A percentile compares a stretch with the other conserved stretches of the same genome.
These are phyloP conservation scores for Ferdinandea cuprea DNA, from an alignment of 2,888 invertebrate species.

Conservation along the genomic window DNA sequence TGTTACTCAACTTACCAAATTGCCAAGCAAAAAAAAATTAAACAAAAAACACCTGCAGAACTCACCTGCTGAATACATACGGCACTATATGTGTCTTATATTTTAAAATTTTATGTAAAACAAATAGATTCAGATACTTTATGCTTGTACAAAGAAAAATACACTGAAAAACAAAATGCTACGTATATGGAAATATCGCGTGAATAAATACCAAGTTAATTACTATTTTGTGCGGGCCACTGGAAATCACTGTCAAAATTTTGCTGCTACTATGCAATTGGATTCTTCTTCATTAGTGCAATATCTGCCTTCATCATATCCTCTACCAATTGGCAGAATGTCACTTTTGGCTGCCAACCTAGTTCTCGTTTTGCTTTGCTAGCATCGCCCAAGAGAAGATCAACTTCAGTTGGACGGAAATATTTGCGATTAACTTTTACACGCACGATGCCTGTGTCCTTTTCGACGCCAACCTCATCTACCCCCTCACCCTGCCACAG, in stretches of 20 bases:
- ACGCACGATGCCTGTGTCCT: conserved; percentile 88
- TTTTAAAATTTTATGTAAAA: too few species aligned
- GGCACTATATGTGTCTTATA: too few species aligned
- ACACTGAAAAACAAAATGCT: conserved; percentile 32
- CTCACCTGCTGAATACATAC: too few species aligned
- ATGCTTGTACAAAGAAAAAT: conserved; percentile 18
- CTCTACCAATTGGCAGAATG: conserved; percentile 92
- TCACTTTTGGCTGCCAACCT: conserved; percentile 94
- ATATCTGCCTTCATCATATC: conserved; percentile 98
- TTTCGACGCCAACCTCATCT: conserved; percentile 89
- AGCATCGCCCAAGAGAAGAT: conserved; percentile 95
- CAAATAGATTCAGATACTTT: conserved; percentile 20
- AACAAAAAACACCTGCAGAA: too few species aligned
- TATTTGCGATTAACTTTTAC: conserved; percentile 96
- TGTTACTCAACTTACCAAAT: too few species aligned
- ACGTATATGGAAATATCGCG: conserved; percentile 62
- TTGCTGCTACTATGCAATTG: conserved; percentile 87
- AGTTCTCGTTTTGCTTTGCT: conserved; percentile 93
- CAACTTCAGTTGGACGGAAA: conserved; percentile 99
- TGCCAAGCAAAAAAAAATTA: too few species aligned
- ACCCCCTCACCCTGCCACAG: conserved; percentile 94
- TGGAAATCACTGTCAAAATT: conserved; percentile 18
- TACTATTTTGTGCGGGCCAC: conserved; percentile 63
- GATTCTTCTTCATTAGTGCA: conserved; percentile 94
- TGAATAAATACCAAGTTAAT: conserved; percentile 39